Evolutionary conservation across 2,113 vertebrate genomes (phyloP).

Genomic region (Chamaea fasciata): DNA sequence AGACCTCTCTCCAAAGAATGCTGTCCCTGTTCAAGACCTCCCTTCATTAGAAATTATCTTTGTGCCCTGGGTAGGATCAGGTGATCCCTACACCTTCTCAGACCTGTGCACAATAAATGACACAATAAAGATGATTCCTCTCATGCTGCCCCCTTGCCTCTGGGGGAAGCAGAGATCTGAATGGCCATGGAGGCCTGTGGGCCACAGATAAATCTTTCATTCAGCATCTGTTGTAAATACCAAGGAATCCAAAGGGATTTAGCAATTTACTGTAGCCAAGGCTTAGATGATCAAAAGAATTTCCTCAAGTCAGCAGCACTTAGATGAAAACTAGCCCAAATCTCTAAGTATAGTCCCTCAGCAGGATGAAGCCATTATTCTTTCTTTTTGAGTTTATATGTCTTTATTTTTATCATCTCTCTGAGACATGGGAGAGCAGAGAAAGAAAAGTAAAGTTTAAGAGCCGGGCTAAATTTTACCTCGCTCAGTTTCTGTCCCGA

Average conservation of each 20-base stretch:
- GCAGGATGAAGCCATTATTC: not conserved
- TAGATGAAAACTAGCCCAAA: not conserved
- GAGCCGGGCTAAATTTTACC: not conserved
- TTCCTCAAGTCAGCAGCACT: constrained; percentile 14
- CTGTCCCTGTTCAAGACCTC: not conserved
- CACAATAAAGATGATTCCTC: not conserved
- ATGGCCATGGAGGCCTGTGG: not conserved
- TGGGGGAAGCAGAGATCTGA: not conserved
- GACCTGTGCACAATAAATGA: not conserved
- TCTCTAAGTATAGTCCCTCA: not conserved
- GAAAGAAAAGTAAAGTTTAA: not conserved
- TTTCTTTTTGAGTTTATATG: not conserved
- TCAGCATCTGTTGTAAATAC: constrained; percentile 33
- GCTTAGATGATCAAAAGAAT: constrained; percentile 51
- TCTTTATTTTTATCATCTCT: constrained; percentile 24
- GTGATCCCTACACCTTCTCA: not conserved
- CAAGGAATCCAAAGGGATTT: constrained; percentile 32
- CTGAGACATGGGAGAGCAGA: not conserved
- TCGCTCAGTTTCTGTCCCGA: not conserved
- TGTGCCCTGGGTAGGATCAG: not conserved
- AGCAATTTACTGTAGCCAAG: constrained; percentile 34
- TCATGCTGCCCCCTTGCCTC: not conserved
- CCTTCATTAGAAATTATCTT: not conserved
- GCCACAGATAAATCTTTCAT: not conserved
- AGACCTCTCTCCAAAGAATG: not conserved